Percentiles rank a stretch among this genome's conserved stretches.
phyloP scores from a whole-genome alignment of 2,888 invertebrate genomes.

The Tipula helvola region DNA sequence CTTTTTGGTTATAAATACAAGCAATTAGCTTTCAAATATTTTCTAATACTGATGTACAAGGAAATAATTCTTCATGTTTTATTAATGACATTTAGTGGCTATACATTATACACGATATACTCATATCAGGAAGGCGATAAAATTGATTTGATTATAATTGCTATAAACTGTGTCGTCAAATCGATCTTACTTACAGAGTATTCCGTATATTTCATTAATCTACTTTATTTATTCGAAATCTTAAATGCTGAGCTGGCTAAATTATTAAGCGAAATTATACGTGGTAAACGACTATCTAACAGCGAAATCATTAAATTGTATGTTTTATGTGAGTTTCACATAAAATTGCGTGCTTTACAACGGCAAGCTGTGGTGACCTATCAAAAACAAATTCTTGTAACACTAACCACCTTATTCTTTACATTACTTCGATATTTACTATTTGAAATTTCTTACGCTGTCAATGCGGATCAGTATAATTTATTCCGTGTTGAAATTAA shows the following conservation, averaged over 20 bases:
- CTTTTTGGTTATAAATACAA: neutral
- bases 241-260: neutral
- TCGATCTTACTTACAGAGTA: neutral
- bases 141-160: neutral
- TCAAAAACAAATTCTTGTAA: neutral
- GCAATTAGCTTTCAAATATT: neutral
- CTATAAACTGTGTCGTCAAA: neutral
- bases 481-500: neutral
- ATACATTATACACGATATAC: neutral
- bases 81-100: neutral
- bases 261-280: neutral
- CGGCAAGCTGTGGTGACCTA: neutral
- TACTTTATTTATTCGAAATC: neutral
- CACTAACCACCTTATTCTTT: neutral
- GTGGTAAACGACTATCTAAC: neutral
- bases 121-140: neutral
- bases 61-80: neutral
- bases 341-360: neutral
- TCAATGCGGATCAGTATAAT: neutral
- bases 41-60: neutral
- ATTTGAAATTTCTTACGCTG: neutral
- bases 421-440: neutral
- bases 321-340: neutral
- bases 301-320: neutral
- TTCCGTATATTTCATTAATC: neutral